Conservation (phyloP, 2,113 vertebrate genomes). For the Brachyhypopomus gauderio region DNA sequence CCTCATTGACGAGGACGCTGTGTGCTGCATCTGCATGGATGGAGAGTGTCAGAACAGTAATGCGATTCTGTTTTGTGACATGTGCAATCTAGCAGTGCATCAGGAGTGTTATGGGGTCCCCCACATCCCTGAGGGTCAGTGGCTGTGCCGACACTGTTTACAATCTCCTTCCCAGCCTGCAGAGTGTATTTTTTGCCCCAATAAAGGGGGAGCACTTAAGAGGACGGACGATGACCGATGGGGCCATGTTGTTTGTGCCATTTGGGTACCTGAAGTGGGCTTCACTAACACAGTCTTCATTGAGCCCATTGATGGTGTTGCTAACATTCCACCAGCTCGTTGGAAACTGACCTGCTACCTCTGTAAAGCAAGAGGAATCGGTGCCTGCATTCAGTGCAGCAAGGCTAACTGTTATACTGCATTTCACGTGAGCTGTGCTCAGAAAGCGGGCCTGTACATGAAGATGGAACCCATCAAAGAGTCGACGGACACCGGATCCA, state of each 20-base stretch:
- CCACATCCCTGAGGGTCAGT: constrained; percentile 96
- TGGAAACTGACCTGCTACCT: constrained; percentile 99
- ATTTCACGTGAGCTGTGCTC: constrained; percentile 97
- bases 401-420: constrained; percentile 96
- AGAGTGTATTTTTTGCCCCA: constrained; percentile 95
- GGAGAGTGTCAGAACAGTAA: constrained; percentile 98
- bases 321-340: constrained; percentile 94
- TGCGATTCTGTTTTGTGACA: constrained; percentile 95
- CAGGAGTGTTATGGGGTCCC: constrained; percentile 99
- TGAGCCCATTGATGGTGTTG: constrained; percentile 95
- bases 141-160: constrained; percentile 95
- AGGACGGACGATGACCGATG: constrained; percentile 97
- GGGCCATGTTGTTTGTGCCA: constrained; percentile 96
- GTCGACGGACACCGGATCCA: constrained; percentile 67
- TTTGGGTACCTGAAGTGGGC: constrained; percentile 98
- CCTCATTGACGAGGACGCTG: constrained; percentile 94
- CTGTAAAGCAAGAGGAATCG: constrained; percentile 94
- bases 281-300: constrained; percentile 98
- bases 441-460: constrained; percentile 93
- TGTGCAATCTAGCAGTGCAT: constrained; percentile 96
- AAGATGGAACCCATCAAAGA: constrained; percentile 95
- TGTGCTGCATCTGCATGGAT: constrained; percentile 99
- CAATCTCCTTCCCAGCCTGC: constrained; percentile 86
- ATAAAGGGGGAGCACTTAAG: constrained; percentile 96
- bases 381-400: constrained; percentile 98